Evolutionary conservation across 2,113 vertebrate species (phyloP).

Genomic region (Bombycilla garrulus): DNA sequence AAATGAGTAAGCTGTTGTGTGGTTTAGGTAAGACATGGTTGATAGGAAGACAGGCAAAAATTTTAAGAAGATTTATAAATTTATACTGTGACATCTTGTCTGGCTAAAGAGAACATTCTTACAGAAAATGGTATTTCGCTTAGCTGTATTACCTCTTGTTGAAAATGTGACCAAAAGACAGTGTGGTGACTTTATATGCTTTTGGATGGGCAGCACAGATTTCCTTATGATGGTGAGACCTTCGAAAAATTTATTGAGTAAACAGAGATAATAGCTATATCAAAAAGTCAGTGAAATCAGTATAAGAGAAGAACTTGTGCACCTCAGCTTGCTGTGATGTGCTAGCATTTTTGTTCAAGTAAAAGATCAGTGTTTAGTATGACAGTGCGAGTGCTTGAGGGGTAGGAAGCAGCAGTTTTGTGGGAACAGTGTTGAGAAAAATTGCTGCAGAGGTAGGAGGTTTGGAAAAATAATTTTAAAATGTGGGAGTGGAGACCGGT

Average conservation of each 20-base stretch:
- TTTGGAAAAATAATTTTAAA: constrained; percentile 22
- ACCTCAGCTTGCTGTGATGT: background rate
- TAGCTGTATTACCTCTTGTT: background rate
- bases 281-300: background rate
- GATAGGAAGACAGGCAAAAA: background rate
- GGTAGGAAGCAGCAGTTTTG: background rate
- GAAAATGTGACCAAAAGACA: background rate
- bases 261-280: background rate
- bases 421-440: background rate
- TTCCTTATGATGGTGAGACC: background rate
- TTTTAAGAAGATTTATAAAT: background rate
- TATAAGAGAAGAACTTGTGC: background rate
- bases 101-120: background rate
- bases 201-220: background rate
- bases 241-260: background rate
- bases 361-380: background rate
- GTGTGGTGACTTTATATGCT: background rate
- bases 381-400: background rate
- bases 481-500: background rate
- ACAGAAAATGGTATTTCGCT: background rate
- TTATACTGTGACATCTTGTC: background rate
- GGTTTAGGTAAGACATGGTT: background rate
- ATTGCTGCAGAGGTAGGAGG: background rate
- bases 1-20: background rate
- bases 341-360: background rate